Evolutionary conservation across 2,888 invertebrate species (phyloP), one percentile per base, ranked within the genome.

Genomic region (Metacarcinus magister): DNA sequence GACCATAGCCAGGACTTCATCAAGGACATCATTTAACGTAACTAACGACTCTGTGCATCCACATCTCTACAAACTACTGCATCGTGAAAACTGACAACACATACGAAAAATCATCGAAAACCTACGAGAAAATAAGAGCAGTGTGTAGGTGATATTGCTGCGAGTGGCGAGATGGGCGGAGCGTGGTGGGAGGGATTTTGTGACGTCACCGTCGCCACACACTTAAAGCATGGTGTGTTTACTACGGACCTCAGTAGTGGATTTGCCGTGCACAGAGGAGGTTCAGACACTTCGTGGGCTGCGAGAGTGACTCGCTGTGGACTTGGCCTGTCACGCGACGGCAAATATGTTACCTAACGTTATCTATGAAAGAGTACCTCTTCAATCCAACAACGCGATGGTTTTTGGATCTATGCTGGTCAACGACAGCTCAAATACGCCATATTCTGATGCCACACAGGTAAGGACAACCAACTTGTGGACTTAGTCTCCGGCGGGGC

Each of bases 381-480:
- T n/a, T 32, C 96, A 92, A 82, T 91, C 54, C 96, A 54, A 82
- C 46, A 48, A 95, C 32, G 16, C 90, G 4, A 92, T 95, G 5
- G 95, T 96, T 32, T 96, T 96, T 93, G 96, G 96, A 95, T 96
- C 96, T 92, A 94, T 96, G 96, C 32, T 96, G 54, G 96, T 96
- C 54, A 96, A 96, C 54, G 95, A 97, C 46, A 96, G 93, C 48
- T 97, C 97, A 93, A 96, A 96, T 90, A 97, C 97, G 54, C 97
- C 97, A 13, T 97, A 97, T 67, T 96, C 97, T 19, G 97, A 97
- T 93, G 97, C 97, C 16, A 97, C 97, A 46, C 97, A 97, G 97
- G 97, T 97, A 92, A 94, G 93, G 48, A 90, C 89, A 60, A 28
- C 46, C 23, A 96, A 67, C 60, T 95, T 96, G 93, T 96, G 96